phyloP scores from a whole-genome alignment of 2,888 invertebrate genomes.

The Sinhomidia bicolor region DNA sequence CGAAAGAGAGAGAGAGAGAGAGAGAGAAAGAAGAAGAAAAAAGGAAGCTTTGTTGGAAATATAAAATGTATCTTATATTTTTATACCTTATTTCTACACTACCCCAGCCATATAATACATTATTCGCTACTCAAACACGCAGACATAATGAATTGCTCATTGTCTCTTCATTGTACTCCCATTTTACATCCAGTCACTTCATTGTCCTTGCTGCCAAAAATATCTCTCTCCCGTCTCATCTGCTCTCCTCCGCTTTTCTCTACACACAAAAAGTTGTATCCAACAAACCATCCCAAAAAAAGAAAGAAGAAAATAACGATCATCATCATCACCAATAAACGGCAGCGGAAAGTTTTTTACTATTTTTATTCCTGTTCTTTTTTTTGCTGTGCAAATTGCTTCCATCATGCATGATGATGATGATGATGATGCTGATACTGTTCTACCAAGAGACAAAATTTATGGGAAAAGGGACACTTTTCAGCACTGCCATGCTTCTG shows the following conservation, averaged over 20 bases:
- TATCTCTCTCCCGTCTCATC: slow-evolving; percentile 32
- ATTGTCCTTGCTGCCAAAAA: slow-evolving; percentile 44
- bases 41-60: no score
- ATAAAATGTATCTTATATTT: background rate
- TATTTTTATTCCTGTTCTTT: no score
- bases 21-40: no score
- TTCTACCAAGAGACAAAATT: background rate
- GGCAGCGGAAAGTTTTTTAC: no score
- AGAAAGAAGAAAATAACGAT: no score
- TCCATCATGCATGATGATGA: no score
- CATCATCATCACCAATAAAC: background rate
- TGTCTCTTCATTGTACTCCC: slow-evolving; percentile 3
- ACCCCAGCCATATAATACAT: background rate
- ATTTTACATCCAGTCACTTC: slow-evolving; percentile 6
- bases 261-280: no score
- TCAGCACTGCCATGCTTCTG: background rate
- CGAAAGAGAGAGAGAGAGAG: background rate
- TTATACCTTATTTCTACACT: background rate
- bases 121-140: background rate
- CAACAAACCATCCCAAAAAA: background rate
- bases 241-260: background rate
- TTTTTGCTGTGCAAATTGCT: no score
- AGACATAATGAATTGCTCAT: slow-evolving; percentile 30
- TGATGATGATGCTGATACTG: no score
- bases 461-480: background rate